Evolutionary conservation across 2,113 vertebrate species (phyloP).

Genomic region (Osmerus eperlanus): DNA sequence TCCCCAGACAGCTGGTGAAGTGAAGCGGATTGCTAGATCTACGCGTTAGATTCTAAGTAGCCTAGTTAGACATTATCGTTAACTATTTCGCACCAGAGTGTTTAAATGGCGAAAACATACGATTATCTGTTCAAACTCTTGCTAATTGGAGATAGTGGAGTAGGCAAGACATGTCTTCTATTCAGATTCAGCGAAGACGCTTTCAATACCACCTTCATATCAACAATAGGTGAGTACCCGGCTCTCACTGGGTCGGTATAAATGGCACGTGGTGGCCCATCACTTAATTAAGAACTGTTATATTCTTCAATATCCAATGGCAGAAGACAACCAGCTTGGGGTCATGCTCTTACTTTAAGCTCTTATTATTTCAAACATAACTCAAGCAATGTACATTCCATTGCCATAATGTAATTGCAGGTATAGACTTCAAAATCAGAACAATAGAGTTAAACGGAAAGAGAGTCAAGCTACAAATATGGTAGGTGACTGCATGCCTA

Average conservation of each 20-base stretch:
- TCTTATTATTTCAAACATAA: not conserved
- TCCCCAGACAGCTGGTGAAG: constrained; percentile 52
- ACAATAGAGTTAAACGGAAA: constrained; percentile 97
- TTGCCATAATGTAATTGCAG: constrained; percentile 61
- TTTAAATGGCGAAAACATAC: constrained; percentile 78
- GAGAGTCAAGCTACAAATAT: constrained; percentile 97
- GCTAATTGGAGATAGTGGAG: constrained; percentile 78
- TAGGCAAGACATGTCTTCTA: constrained; percentile 83
- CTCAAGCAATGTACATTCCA: not conserved
- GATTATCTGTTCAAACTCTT: constrained; percentile 78
- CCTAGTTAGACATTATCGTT: constrained; percentile 16
- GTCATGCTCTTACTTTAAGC: not conserved
- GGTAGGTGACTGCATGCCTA: constrained; percentile 73
- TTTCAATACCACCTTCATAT: constrained; percentile 83
- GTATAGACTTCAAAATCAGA: constrained; percentile 98
- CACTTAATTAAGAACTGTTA: not conserved
- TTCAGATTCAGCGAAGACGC: constrained; percentile 84
- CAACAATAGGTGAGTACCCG: constrained; percentile 77
- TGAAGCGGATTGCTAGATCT: constrained; percentile 18
- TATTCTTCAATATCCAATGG: not conserved
- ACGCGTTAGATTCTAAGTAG: not conserved
- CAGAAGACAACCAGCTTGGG: not conserved
- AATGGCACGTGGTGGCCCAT: not conserved
- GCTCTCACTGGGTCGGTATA: not conserved
- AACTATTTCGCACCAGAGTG: constrained; percentile 5